Evolutionary conservation across 1,140 invertebrate species (phyloP).

Genomic region (Listronotus oregonensis): DNA sequence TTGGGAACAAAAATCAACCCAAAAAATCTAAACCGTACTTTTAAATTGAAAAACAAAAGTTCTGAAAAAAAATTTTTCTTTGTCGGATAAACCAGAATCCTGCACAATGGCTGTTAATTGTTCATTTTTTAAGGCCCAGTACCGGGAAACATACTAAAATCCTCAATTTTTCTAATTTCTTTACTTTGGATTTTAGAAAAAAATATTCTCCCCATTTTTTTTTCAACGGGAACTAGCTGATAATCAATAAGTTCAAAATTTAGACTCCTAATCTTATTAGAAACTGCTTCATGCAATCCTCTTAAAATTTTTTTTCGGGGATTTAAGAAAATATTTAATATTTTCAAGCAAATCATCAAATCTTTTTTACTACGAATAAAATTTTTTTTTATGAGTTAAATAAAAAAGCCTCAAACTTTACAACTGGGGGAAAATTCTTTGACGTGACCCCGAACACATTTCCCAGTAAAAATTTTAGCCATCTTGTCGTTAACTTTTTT

Average conservation of each 20-base stretch:
- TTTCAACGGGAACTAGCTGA: background rate
- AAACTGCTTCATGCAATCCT: constrained; percentile 7
- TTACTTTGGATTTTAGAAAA: background rate
- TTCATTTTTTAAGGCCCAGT: background rate
- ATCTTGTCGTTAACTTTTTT: background rate
- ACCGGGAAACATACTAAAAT: background rate
- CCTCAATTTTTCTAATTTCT: background rate
- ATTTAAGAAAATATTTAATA: constrained; percentile 1
- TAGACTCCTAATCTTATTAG: background rate
- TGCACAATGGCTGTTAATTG: background rate
- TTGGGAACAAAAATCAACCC: background rate
- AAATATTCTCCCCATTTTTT: constrained; percentile 3
- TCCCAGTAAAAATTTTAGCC: background rate
- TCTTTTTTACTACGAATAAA: background rate
- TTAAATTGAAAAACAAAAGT: background rate
- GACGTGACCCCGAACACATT: background rate
- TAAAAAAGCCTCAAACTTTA: background rate
- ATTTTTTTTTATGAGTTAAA: background rate
- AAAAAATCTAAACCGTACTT: background rate
- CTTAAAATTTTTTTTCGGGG: background rate
- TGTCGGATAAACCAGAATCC: background rate
- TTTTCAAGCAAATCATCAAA: background rate
- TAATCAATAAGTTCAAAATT: constrained; percentile 1
- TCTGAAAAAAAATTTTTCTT: background rate
- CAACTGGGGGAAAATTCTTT: background rate